phyloP scores from a whole-genome alignment of 1,140 invertebrate species.

The Heliconius melpomene region DNA sequence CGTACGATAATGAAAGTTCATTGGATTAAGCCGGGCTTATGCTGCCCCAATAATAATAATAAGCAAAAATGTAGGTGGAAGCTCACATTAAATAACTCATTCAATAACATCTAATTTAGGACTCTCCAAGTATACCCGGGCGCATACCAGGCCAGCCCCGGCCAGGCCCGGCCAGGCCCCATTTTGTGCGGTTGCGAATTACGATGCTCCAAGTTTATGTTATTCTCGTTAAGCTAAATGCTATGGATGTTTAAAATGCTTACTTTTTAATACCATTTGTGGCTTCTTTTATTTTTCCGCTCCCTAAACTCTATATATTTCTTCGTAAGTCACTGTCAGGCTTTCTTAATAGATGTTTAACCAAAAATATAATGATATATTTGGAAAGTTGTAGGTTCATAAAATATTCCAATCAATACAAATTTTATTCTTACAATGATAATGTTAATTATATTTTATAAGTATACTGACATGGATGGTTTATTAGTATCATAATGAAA shows the following conservation, averaged over 20 bases:
- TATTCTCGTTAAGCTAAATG: slow-evolving; percentile 65
- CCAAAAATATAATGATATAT: background rate
- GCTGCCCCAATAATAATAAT: slow-evolving; percentile 77
- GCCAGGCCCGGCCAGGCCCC: slow-evolving; percentile 23
- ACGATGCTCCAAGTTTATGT: slow-evolving; percentile 62
- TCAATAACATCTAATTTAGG: slow-evolving; percentile 76
- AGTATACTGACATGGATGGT: too few relatives aligned
- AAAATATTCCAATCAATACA: too few relatives aligned
- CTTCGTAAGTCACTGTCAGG: background rate
- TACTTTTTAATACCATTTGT: slow-evolving; percentile 40
- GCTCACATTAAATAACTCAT: slow-evolving; percentile 74
- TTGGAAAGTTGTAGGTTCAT: too few relatives aligned
- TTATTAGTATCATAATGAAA: too few relatives aligned
- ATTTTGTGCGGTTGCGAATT: slow-evolving; percentile 48
- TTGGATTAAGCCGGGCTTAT: slow-evolving; percentile 74
- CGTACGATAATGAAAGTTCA: slow-evolving; percentile 75
- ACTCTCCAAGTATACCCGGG: slow-evolving; percentile 55
- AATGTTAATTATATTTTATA: too few relatives aligned
- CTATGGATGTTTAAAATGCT: slow-evolving; percentile 43
- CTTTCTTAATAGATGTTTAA: background rate
- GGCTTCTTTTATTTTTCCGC: slow-evolving; percentile 14
- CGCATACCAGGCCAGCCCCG: slow-evolving; percentile 49
- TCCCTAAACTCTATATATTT: slow-evolving; percentile 15
- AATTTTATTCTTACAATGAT: too few relatives aligned
- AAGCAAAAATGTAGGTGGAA: slow-evolving; percentile 77